Percentiles rank a stretch among this genome's conserved stretches.
phyloP scores from a whole-genome alignment of 2,888 invertebrate species.

The Eilema depressum region DNA sequence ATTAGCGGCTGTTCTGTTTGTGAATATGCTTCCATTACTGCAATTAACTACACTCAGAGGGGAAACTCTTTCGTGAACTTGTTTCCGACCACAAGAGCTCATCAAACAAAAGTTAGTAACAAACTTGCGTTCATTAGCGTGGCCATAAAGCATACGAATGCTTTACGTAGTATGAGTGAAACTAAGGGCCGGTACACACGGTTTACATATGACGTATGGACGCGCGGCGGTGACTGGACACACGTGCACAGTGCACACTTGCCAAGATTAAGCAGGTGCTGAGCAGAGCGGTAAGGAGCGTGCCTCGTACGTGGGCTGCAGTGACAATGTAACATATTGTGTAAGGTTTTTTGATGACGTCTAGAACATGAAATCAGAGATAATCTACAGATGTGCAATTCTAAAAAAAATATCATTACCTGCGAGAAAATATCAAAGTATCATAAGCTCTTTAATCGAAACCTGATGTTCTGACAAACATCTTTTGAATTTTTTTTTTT shows the following conservation, averaged over 20 bases:
- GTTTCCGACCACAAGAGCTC: constrained; percentile 4
- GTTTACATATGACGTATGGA: too few species aligned
- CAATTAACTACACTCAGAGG: constrained; percentile 4
- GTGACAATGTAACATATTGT: too few species aligned
- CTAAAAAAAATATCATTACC: too few species aligned
- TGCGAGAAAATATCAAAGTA: too few species aligned
- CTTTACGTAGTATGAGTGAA: neutral
- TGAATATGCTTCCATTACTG: constrained; percentile 1
- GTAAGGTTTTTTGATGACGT: too few species aligned
- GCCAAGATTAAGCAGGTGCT: neutral
- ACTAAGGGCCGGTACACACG: neutral
- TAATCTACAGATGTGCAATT: too few species aligned
- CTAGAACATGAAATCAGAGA: too few species aligned
- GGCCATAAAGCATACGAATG: neutral
- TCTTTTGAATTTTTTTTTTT: too few species aligned
- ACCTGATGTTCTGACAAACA: too few species aligned
- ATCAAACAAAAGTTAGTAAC: constrained; percentile 1
- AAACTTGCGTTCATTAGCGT: constrained; percentile 4
- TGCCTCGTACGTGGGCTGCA: neutral
- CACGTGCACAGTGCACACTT: neutral
- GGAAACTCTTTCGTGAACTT: neutral
- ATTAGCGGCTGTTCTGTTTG: neutral
- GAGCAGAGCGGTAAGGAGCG: neutral
- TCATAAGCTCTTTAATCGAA: too few species aligned
- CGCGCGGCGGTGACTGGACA: too few species aligned